Conservation (phyloP, 2,113 vertebrate genomes). For the Callionymus lyra region DNA sequence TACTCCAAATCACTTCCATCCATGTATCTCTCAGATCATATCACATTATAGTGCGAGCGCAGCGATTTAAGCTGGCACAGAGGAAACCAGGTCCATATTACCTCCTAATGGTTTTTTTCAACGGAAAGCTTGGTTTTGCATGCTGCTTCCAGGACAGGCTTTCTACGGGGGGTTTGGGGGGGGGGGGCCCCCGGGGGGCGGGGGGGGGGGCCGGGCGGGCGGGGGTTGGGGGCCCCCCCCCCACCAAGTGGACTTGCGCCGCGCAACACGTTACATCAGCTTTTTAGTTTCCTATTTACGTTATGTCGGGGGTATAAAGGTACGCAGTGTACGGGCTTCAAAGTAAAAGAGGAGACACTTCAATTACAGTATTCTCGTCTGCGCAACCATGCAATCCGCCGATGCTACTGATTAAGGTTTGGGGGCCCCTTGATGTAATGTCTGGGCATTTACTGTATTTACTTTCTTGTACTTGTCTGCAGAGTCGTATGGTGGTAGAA, state of each 20-base stretch:
- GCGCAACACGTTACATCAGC: constrained; percentile 46
- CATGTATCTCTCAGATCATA: constrained; percentile 63
- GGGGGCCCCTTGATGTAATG: constrained; percentile 38
- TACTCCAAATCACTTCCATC: constrained; percentile 67
- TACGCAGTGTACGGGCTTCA: constrained; percentile 35
- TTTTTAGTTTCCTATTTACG: constrained; percentile 57
- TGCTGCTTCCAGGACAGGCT: constrained; percentile 52
- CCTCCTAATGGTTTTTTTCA: constrained; percentile 69
- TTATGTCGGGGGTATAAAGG: constrained; percentile 37
- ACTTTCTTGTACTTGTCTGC: too few species aligned
- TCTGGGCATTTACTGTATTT: constrained; percentile 4
- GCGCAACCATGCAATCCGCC: constrained; percentile 53
- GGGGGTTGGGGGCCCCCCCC: constrained; percentile 56
- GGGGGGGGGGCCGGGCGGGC: constrained; percentile 40
- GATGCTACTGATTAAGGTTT: constrained; percentile 51
- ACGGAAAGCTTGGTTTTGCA: constrained; percentile 61
- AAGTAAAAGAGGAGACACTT: constrained; percentile 29
- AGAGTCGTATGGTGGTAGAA: constrained; percentile 24
- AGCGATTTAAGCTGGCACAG: constrained; percentile 57
- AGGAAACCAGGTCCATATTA: constrained; percentile 63
- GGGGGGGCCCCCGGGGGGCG: constrained; percentile 54
- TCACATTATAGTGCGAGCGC: constrained; percentile 52
- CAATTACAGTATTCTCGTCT: constrained; percentile 45
- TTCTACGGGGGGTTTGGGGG: constrained; percentile 51
- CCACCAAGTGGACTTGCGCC: constrained; percentile 48